phyloP scores from a whole-genome alignment of 1,140 invertebrate genomes.

The Metaphire vulgaris region DNA sequence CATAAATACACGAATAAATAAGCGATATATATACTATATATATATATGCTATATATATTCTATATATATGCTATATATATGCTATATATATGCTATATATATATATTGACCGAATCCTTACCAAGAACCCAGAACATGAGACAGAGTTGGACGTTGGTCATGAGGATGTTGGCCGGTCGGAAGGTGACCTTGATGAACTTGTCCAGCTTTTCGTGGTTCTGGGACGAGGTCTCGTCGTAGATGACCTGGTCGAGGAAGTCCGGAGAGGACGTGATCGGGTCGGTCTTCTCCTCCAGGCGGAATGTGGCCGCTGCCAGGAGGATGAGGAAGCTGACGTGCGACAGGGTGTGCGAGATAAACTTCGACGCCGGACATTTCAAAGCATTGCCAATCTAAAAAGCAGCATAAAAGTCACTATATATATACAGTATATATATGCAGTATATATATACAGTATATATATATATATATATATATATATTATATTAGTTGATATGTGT shows the following conservation, averaged over 20 bases:
- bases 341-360: constrained; percentile 43
- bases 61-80: too few species aligned
- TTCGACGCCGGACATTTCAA: constrained; percentile 44
- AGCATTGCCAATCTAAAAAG: constrained; percentile 39
- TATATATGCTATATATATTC: too few species aligned
- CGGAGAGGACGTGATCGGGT: constrained; percentile 9
- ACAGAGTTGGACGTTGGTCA: constrained; percentile 50
- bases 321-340: constrained; percentile 48
- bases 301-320: constrained; percentile 49
- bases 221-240: background rate
- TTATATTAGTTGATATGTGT: too few species aligned
- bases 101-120: too few species aligned
- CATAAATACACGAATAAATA: too few species aligned
- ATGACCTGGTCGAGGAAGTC: background rate
- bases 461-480: too few species aligned
- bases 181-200: constrained; percentile 46
- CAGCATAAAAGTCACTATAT: too few species aligned
- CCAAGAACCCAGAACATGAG: constrained; percentile 51
- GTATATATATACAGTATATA: too few species aligned
- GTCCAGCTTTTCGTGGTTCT: constrained; percentile 41
- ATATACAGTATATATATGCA: too few species aligned
- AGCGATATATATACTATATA: too few species aligned
- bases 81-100: too few species aligned
- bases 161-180: constrained; percentile 44
- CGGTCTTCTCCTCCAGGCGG: constrained; percentile 40